Evolutionary conservation across 2,888 invertebrate genomes (phyloP), one percentile per base, ranked within the genome.

Genomic region (Julus scandinavius): DNA sequence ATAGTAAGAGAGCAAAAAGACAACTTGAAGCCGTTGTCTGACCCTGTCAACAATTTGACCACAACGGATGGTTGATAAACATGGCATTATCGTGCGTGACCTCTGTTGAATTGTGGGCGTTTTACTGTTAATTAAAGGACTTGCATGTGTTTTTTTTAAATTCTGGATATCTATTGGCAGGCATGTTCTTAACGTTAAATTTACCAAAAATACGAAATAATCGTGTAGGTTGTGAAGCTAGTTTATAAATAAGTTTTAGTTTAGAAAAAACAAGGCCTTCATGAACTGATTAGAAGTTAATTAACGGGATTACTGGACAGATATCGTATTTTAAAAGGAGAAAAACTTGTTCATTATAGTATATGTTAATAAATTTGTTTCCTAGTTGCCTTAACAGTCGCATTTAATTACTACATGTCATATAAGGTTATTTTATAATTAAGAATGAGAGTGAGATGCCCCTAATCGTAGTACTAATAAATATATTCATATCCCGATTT

Each of bases 21-120:
- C 72, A 72, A 72, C 9, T 72, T 29, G 72, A 72, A 72, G 11
- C 72, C 72, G 72, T 72, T 72, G 72, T 72, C 72, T 72, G 72
- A 72, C 72, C 72, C 72, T 72, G 72, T 72, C 72, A 29, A 29
- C 72, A 72, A 29, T 72, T 72, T 72, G 13, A 72, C 72, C 72
- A n/a, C 72, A 29, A 72, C 72, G 72, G 72, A 72, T 72, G 29
- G 20, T 29, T 29, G 72, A 29, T 29, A 29, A 72, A 72, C 72
- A 72, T 72, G 9, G 63, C 63, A 63, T 63, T 63, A 63, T 63
- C 63, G 63, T 20, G n/a, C 72, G n/a, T 72, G 72, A 72, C 29
- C 72, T 72, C 29, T 7, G 29, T 9, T 72, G 72, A 72, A 72
- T 29, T 72, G 72, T 29, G 29, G 72, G 72, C 29, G 72, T 72